Base-by-base conservation (phyloP, 2,113 vertebrate genomes). In the Coptodon rendalli region DNA sequence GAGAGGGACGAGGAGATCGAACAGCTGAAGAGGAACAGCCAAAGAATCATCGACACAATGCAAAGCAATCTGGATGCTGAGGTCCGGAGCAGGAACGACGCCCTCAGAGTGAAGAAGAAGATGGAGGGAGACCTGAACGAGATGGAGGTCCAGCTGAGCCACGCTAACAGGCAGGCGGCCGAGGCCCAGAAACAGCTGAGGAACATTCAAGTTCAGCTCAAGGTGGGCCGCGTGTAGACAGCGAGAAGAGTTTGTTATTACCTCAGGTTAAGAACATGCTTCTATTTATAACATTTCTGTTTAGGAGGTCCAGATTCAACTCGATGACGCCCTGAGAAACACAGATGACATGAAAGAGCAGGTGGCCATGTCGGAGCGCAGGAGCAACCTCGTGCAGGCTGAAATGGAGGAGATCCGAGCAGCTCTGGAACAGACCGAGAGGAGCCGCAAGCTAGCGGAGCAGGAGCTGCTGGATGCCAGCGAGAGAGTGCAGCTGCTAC, bases 341-440 rank as follows among this genome's bases (percentile, higher is more conserved):
- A 95, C 95, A 2, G 97, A 98, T 0, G 97, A 98, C 89, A 91
- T 97, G 79, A 98, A 97, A 78, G 98, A 98, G 88, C 97, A 98
- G 57, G 91, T 97, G 40, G 93, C 96, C 79, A 95, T 97, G 91
- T 91, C 95, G 2, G 97, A 98, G 91, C 97, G 97, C 92, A 96
- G 97, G 80, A 97, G 95, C 53, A 96, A 95, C 82, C 94, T 98
- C 9, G 4, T 91, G 50, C 90, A 89, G 88, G 86, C 93, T 1
- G 93, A 94, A 24, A 84, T 91, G 34, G 93, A 95, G 79, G 93
- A 95, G 78, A 29, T 94, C 76, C 40, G 93, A 52, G 94, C 92
- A n/a, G 95, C 93, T 3, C 91, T 98, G 92, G 97, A 98, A 78
- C 97, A 97, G 91, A 97, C 92, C 0, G 94, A 94, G 91, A 85